Conservation (phyloP, 2,797 vertebrate genomes). For the Darevskia nairensis region DNA sequence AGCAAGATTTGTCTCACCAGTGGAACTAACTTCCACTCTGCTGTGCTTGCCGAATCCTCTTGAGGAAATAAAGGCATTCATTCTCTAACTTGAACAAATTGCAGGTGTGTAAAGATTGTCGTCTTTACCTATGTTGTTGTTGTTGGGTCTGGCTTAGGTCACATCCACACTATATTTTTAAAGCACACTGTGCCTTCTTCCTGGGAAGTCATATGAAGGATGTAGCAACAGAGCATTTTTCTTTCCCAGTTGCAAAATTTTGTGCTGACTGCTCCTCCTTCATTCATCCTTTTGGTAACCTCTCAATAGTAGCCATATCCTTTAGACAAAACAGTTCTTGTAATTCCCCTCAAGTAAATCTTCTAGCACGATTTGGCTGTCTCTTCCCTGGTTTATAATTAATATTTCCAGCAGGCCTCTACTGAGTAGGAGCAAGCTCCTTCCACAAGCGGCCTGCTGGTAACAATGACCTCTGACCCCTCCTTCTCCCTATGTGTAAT, state of each 20-base stretch:
- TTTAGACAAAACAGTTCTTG: neutral
- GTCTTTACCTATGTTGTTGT: constrained; percentile 3
- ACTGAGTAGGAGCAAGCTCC: neutral
- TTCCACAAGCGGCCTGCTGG: neutral
- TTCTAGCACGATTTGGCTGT: neutral
- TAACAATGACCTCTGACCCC: neutral
- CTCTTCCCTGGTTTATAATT: neutral
- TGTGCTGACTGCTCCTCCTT: constrained; percentile 63
- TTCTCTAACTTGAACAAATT: accelerated
- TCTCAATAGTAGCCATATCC: constrained; percentile 57
- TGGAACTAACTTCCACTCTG: constrained; percentile 6
- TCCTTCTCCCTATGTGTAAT: neutral
- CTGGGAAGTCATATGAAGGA: constrained; percentile 49
- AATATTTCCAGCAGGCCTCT: neutral
- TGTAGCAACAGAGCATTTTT: constrained; percentile 62
- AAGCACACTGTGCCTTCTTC: constrained; percentile 41
- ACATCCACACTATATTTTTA: neutral
- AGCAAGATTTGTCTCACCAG: neutral
- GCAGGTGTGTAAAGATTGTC: neutral
- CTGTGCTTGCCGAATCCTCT: constrained; percentile 7
- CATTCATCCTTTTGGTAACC: constrained; percentile 69
- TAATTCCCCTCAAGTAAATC: neutral
- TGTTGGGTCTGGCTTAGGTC: constrained; percentile 11
- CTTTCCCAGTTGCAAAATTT: constrained; percentile 70
- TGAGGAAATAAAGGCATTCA: accelerated